Percentiles rank a stretch among this genome's conserved stretches.
Conservation (phyloP, 2,888 invertebrate species). For the Drosophila paranaensis region DNA sequence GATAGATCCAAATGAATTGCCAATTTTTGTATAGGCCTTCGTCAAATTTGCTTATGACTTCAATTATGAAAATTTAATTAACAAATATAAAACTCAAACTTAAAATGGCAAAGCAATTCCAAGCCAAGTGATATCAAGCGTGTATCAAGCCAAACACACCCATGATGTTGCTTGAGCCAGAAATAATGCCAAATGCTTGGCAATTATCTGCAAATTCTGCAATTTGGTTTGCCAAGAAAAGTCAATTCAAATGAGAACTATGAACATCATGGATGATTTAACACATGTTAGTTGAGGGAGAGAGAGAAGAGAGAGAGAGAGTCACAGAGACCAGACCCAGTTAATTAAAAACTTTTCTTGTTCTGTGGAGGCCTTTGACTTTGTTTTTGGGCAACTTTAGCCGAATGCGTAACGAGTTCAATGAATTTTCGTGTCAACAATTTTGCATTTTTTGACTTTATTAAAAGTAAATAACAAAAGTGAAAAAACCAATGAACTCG, state of each 20-base stretch:
- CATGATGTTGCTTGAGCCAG: neutral
- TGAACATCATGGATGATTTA: conserved; percentile 70
- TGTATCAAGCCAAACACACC: neutral
- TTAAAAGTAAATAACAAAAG: conserved; percentile 6
- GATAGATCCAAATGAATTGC: neutral
- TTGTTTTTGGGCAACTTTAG: conserved; percentile 28
- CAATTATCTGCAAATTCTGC: neutral
- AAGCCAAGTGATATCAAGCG: neutral
- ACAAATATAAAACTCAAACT: neutral
- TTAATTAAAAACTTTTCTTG: conserved; percentile 32
- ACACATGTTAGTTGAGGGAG: conserved; percentile 2
- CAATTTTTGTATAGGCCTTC: rapidly evolving
- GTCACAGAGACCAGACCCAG: conserved; percentile 5
- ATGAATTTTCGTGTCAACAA: conserved; percentile 75
- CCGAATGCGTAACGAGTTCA: conserved; percentile 62
- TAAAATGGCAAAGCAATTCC: neutral
- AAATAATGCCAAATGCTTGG: neutral
- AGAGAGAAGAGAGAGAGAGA: conserved; percentile 27
- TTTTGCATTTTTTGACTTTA: conserved; percentile 41
- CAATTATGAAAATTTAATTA: neutral
- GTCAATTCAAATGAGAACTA: neutral
- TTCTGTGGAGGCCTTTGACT: conserved; percentile 56
- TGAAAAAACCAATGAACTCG: conserved; percentile 53
- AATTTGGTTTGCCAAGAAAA: neutral
- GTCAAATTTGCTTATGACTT: too few species aligned